Evolutionary conservation across 2,113 vertebrate genomes (phyloP).

Genomic region (Psammodynastes pulverulentus): DNA sequence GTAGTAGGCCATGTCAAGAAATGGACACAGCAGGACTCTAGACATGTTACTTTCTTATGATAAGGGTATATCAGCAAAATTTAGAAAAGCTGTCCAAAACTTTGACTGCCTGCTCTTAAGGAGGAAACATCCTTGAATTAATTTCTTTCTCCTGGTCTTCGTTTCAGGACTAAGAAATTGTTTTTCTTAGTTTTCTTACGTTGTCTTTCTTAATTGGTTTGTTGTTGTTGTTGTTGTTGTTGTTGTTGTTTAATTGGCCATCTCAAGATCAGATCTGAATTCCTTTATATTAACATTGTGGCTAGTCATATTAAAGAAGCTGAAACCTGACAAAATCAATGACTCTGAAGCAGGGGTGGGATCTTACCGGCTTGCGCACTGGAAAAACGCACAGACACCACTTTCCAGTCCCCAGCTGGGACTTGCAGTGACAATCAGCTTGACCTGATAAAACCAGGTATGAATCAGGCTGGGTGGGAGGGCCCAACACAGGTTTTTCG

Average conservation of each 20-base stretch:
- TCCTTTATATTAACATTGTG: not conserved
- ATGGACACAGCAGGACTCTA: not conserved
- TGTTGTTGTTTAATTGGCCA: not conserved
- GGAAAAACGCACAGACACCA: no score
- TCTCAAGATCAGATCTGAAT: not conserved
- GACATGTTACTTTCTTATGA: not conserved
- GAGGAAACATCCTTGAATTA: not conserved
- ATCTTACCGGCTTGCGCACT: no score
- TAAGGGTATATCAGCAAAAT: not conserved
- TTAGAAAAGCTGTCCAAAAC: not conserved
- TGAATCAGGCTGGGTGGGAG: no score
- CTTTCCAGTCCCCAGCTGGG: no score
- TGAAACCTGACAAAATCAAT: not conserved
- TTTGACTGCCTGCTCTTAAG: not conserved
- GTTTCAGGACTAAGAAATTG: not conserved
- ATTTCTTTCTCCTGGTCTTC: not conserved
- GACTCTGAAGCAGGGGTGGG: not conserved
- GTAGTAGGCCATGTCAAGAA: not conserved
- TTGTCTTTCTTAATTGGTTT: no score
- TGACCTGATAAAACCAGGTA: no score
- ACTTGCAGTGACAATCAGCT: no score
- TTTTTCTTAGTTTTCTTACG: not conserved
- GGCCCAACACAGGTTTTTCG: no score
- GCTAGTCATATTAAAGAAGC: not conserved
- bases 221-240: no score